Base-by-base conservation (phyloP, 2,113 vertebrate genomes). In the Thoracochromis brauschi region DNA sequence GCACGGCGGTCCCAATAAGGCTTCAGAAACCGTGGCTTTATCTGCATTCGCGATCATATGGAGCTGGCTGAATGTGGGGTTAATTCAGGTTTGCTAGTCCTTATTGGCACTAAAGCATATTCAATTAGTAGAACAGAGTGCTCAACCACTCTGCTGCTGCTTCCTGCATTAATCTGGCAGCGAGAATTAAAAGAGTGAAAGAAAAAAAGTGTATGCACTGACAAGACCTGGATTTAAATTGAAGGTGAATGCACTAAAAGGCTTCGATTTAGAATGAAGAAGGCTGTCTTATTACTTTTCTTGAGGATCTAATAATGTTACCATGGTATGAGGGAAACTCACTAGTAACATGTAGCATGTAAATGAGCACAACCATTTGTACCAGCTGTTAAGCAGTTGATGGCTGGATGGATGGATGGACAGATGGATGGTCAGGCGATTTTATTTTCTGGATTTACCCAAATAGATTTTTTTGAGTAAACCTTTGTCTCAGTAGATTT, bases 41-140 rank as follows among this genome's bases (percentile, higher is more conserved):
- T 86, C 68, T 49, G 80, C 8, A 5, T 29, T 73, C 16, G 57
- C 17, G 60, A 91, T 93, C 86, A 79, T 79, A 68, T 49, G 13
- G 60, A 80, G 81, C 14, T 12, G 51, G 31, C 73, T 24, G 86
- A 88, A 84, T 75, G 88, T 31, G 60, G 79, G 87, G 85, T 88
- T 91, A 87, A 93, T 90, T 89, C 81, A 89, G 88, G 85, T 88
- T 91, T 89, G 86, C 78, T 80, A 57, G 84, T 83, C 33, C 31
- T 90, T 68, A 63, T 71, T 65, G 86, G 65, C 85, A 81, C 54
- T 87, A 81, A 83, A 90, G 79, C 63, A 84, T 81, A 86, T 90
- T 92, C 82, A 87, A 83, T 88, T 88, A 91, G 80, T 29, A 2
- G 11, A 78, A 53, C 21, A 31, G 87, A 87, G 89, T 29, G 84